Evolutionary conservation across 2,888 invertebrate species (phyloP).

Genomic region (Pasiphila rectangulata): DNA sequence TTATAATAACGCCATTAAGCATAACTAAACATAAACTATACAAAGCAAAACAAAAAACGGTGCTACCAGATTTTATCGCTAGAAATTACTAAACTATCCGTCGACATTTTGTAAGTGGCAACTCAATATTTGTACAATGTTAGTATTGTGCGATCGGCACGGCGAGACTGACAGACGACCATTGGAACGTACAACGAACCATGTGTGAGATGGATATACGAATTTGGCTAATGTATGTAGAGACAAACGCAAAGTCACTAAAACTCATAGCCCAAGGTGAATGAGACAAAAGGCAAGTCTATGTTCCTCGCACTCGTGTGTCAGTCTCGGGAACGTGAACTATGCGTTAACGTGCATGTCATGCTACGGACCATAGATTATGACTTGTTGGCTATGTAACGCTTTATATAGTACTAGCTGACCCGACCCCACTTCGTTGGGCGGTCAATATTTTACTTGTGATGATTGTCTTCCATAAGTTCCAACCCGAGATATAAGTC

Average conservation of each 20-base stretch:
- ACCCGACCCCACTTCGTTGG: too few relatives aligned
- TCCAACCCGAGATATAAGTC: constrained; percentile 5
- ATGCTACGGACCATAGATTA: constrained; percentile 19
- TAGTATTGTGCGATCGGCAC: constrained; percentile 23
- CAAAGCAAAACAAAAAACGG: constrained; percentile 19
- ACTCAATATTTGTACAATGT: constrained; percentile 20
- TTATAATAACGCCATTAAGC: constrained; percentile 8
- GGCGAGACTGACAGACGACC: background rate
- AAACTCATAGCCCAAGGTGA: background rate
- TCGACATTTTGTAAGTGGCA: constrained; percentile 18
- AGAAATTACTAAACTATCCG: constrained; percentile 7
- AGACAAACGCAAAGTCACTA: background rate
- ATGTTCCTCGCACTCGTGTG: background rate
- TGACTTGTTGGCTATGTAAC: constrained; percentile 24
- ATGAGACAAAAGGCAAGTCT: background rate
- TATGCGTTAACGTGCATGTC: constrained; percentile 15
- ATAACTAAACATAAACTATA: constrained; percentile 5
- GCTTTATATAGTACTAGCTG: constrained; percentile 1
- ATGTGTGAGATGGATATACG: background rate
- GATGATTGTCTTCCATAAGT: background rate
- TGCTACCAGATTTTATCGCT: constrained; percentile 24
- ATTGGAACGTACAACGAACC: background rate
- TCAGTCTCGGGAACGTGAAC: background rate
- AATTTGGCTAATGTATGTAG: background rate
- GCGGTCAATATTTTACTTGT: background rate